phyloP scores from a whole-genome alignment of 2,888 invertebrate species.

The Zaprionus bogoriensis region DNA sequence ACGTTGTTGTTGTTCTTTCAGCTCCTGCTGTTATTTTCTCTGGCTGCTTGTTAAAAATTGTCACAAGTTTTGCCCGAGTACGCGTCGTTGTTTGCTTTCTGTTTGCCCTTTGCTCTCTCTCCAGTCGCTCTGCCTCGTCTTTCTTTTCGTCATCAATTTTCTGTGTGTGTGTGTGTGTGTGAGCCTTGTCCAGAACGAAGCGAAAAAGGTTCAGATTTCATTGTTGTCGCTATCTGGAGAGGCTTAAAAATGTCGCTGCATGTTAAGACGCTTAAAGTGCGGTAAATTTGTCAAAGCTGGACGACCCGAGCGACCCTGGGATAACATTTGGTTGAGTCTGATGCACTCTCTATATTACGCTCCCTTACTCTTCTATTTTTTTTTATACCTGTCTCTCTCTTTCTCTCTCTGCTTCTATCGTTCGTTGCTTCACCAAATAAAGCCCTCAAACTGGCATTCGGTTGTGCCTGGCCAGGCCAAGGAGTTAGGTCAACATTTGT shows the following conservation, averaged over 20 bases:
- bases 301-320: conserved; percentile 20
- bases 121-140: neutral
- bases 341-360: neutral
- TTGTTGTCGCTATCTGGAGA: conserved; percentile 41
- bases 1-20: conserved; percentile 14
- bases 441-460: conserved; percentile 19
- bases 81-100: conserved; percentile 32
- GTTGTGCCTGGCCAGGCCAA: too few relatives aligned
- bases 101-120: conserved; percentile 6
- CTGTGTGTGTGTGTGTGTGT: conserved; percentile 12
- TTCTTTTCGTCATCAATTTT: conserved; percentile 29
- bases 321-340: conserved; percentile 29
- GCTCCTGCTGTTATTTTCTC: neutral
- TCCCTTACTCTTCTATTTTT: neutral
- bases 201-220: conserved; percentile 46
- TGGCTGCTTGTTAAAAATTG: conserved; percentile 40
- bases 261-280: conserved; percentile 49
- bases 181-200: neutral
- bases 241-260: conserved; percentile 50
- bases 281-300: conserved; percentile 49
- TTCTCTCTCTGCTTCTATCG: neutral
- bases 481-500: conserved; percentile 21
- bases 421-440: neutral
- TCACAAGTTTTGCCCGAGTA: conserved; percentile 40
- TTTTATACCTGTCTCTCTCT: neutral